Base-by-base conservation (phyloP, 2,888 invertebrate genomes). In the Mylabris sibirica region DNA sequence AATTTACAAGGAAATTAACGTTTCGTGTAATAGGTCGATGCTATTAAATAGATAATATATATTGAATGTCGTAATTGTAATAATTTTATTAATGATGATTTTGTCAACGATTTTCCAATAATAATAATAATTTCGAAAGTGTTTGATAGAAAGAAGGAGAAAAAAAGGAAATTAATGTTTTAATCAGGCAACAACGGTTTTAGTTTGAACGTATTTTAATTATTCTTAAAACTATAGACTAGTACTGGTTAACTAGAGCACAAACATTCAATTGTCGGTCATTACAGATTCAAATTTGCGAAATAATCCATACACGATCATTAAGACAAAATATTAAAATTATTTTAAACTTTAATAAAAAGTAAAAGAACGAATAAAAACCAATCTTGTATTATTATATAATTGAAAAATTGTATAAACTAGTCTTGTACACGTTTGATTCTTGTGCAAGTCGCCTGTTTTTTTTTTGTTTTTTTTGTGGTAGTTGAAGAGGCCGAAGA, bases 161-260 rank as follows among this genome's bases (percentile, higher is more conserved):
- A 49, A 69, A 69, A 69, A 69, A 69, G 69, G 66, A 66, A 69
- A 69, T 69, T 69, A 64, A 66, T 59, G 64, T 64, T 66, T 66
- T 69, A 69, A 69, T 69, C 69, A 68, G 49, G 20, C 49, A 49
- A 49, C 49, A 49, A 49, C 20, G 17, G 53, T 53, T 6, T 12
- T 2, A 5, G 4, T 49, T 11, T 53, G 12, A 53, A 24, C 12
- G 11, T 22, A 53, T 53, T 53, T 53, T 53, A 53, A 53, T 53
- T 53, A 53, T 53, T 53, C 53, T 53, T 24, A 53, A 53, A 53
- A 53, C 53, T 24, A 53, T 53, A 53, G 22, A 24, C 24, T 53
- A 11, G 53, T 53, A 53, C 24, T n/a, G 22, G 53, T 22, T 53
- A 53, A 53, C 24, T 53, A 53, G 53, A 53, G 53, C 53, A 53